phyloP scores from a whole-genome alignment of 1,140 invertebrate genomes.

The Cecropterus lyciades region DNA sequence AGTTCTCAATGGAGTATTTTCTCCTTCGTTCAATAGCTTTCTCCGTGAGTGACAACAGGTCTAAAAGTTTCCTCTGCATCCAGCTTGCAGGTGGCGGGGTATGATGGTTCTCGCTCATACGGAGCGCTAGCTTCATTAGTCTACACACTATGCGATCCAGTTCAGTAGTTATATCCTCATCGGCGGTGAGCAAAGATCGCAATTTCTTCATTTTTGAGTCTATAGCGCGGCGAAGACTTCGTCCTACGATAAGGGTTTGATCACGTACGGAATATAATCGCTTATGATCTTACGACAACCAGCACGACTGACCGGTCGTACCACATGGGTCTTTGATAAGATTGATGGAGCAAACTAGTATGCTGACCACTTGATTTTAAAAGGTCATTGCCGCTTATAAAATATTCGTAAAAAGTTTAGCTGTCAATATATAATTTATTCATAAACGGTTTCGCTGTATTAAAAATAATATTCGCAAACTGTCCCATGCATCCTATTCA shows the following conservation, averaged over 20 bases:
- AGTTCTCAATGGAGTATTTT: constrained; percentile 52
- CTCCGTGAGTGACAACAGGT: constrained; percentile 66
- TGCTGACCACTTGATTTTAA: too few species aligned
- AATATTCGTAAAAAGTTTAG: too few species aligned
- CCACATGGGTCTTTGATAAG: too few species aligned
- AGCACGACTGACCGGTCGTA: too few species aligned
- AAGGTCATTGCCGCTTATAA: too few species aligned
- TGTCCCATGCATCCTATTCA: too few species aligned
- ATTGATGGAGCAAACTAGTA: too few species aligned
- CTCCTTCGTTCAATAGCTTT: constrained; percentile 63
- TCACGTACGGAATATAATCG: constrained; percentile 10
- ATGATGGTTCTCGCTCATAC: constrained; percentile 44
- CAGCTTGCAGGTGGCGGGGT: constrained; percentile 54
- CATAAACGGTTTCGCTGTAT: too few species aligned
- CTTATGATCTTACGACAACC: background rate
- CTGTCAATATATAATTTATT: too few species aligned
- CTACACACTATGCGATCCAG: constrained; percentile 65
- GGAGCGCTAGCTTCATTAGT: constrained; percentile 63
- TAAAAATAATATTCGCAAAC: too few species aligned
- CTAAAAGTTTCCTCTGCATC: constrained; percentile 71
- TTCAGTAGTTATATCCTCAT: constrained; percentile 65
- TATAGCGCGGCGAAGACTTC: constrained; percentile 56
- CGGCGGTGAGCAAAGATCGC: constrained; percentile 54
- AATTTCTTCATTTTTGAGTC: constrained; percentile 65
- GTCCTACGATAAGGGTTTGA: constrained; percentile 42